Evolutionary conservation across 2,113 vertebrate genomes (phyloP).

Genomic region (Kryptolebias marmoratus): DNA sequence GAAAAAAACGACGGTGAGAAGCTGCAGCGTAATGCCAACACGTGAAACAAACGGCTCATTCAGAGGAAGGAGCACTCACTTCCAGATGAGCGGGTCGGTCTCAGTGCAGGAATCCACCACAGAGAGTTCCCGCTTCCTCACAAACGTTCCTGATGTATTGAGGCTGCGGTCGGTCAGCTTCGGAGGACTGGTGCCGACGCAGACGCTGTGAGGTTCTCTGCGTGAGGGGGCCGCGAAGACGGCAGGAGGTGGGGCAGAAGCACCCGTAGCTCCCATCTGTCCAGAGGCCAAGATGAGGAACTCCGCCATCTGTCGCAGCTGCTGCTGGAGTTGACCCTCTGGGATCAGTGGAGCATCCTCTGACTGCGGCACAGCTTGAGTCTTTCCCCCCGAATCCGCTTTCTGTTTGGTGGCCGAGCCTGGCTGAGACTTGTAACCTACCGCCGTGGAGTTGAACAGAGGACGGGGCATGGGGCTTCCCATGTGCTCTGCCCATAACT

Average conservation of each 20-base stretch:
- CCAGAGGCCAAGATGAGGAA: conserved; percentile 73
- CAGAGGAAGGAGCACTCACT: conserved; percentile 64
- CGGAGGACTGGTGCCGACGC: conserved; percentile 68
- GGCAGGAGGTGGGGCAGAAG: conserved; percentile 15
- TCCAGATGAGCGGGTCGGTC: conserved; percentile 81
- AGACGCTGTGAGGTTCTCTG: conserved; percentile 45
- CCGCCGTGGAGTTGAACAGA: conserved; percentile 75
- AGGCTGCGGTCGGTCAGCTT: conserved; percentile 60
- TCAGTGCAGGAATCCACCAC: conserved; percentile 73
- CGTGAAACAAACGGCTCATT: neutral
- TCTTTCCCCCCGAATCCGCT: conserved; percentile 4
- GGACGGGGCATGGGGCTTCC: conserved; percentile 76
- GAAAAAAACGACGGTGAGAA: conserved; percentile 8
- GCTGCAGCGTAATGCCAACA: neutral
- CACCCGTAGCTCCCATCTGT: conserved; percentile 48
- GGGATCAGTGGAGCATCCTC: conserved; percentile 33
- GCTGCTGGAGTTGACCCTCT: conserved; percentile 75
- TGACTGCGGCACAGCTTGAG: neutral
- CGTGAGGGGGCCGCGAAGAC: neutral
- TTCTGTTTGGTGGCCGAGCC: neutral
- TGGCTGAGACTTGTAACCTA: conserved; percentile 37
- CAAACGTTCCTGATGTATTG: conserved; percentile 79
- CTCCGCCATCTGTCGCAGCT: conserved; percentile 80
- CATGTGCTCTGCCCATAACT: conserved; percentile 53
- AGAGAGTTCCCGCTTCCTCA: conserved; percentile 63